A percentile compares a stretch with the other conserved stretches of the same genome.
Evolutionary conservation across 1,140 invertebrate genomes (phyloP).

Genomic region (Lanistes nyassanus): DNA sequence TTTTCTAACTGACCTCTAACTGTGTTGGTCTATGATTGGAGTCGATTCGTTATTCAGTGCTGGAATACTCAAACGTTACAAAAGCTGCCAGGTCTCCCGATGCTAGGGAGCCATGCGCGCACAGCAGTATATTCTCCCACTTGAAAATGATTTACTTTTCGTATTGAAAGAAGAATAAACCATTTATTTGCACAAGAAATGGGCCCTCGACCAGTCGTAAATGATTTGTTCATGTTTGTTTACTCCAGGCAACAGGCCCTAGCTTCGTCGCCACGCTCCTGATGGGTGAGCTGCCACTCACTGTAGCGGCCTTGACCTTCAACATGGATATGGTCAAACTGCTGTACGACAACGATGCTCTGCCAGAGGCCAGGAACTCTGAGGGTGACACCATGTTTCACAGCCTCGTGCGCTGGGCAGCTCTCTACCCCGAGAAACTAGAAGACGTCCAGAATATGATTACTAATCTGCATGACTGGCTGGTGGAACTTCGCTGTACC

Average conservation of each 20-base stretch:
- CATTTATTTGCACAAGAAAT: too few relatives aligned
- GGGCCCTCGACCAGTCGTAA: not conserved
- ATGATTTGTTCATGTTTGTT: not conserved
- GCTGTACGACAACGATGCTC: constrained; percentile 29
- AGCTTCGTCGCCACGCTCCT: constrained; percentile 44
- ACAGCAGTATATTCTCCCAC: too few relatives aligned
- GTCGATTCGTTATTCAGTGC: too few relatives aligned
- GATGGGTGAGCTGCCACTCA: constrained; percentile 47
- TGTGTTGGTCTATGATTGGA: too few relatives aligned
- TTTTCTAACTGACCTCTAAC: too few relatives aligned
- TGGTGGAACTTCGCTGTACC: too few relatives aligned
- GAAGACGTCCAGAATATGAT: constrained; percentile 36
- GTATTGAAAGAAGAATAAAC: too few relatives aligned
- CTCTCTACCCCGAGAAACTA: constrained; percentile 42
- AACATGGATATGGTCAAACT: constrained; percentile 35
- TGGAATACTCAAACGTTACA: too few relatives aligned
- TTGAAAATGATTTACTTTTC: too few relatives aligned
- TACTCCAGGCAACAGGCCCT: constrained; percentile 30
- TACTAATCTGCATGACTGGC: not conserved
- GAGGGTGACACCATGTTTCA: constrained; percentile 44
- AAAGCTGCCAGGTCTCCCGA: too few relatives aligned
- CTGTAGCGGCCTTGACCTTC: constrained; percentile 43
- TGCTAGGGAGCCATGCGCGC: too few relatives aligned
- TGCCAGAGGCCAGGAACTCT: constrained; percentile 20
- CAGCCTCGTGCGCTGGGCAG: constrained; percentile 43